Evolutionary conservation across 2,113 vertebrate genomes (phyloP).

Genomic region (Caretta caretta): DNA sequence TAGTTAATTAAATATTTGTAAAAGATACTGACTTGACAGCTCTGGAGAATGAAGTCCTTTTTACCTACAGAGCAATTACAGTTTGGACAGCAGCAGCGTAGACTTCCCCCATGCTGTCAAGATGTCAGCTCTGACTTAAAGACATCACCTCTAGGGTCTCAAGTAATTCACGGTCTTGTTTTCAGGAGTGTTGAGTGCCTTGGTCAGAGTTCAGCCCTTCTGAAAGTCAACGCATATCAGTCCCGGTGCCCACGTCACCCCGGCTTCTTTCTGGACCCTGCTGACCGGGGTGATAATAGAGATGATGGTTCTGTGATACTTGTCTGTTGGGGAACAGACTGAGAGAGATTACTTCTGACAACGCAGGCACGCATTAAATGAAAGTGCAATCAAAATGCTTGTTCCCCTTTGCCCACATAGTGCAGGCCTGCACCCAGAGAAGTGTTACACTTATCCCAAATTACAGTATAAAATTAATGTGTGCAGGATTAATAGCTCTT

Average conservation of each 20-base stretch:
- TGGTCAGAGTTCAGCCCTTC: background rate
- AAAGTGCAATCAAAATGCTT: background rate
- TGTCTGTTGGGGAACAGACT: background rate
- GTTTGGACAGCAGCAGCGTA: background rate
- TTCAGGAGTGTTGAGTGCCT: background rate
- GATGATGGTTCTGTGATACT: background rate
- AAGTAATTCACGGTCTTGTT: background rate
- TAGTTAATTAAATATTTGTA: background rate
- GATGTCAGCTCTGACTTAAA: background rate
- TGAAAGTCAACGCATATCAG: background rate
- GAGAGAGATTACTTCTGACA: background rate
- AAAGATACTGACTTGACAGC: background rate
- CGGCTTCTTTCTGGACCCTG: background rate
- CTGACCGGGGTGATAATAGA: background rate
- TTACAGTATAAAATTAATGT: background rate
- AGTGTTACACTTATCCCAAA: background rate
- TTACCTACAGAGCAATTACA: background rate
- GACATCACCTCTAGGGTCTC: background rate
- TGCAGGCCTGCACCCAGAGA: background rate
- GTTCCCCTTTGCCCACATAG: background rate
- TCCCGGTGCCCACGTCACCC: background rate
- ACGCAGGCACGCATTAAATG: background rate
- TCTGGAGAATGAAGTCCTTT: background rate
- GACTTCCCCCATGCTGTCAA: background rate
- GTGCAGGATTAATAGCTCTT: conserved; percentile 6